Percentiles rank a stretch among this genome's conserved stretches.
Conservation (phyloP, 1,140 invertebrate genomes). For the Lordiphosa mommai region DNA sequence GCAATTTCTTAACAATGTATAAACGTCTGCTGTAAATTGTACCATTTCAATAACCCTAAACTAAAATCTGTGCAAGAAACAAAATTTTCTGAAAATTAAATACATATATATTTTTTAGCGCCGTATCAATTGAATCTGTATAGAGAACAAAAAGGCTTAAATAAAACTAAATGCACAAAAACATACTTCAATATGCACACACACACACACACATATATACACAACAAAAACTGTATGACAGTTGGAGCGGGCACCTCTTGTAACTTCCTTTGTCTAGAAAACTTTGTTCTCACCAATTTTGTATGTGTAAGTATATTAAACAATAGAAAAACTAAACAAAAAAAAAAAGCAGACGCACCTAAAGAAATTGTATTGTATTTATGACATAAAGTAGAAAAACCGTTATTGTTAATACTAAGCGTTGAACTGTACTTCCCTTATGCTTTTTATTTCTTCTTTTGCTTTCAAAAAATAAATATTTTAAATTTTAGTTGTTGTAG, state of each 20-base stretch:
- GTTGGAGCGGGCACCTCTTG: conserved; percentile 34
- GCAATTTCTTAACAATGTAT: conserved; percentile 28
- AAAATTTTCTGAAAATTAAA: conserved; percentile 28
- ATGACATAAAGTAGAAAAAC: background rate
- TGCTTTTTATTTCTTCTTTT: conserved; percentile 19
- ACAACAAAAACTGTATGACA: conserved; percentile 23
- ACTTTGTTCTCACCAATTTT: background rate
- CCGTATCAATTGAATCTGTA: conserved; percentile 58
- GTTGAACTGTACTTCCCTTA: conserved; percentile 26
- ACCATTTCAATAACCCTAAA: conserved; percentile 21
- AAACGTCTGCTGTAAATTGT: conserved; percentile 26
- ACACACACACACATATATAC: conserved; percentile 11
- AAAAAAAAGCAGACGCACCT: background rate
- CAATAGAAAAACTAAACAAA: background rate
- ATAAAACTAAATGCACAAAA: conserved; percentile 31
- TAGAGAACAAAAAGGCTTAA: conserved; percentile 39
- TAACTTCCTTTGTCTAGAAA: conserved; percentile 14
- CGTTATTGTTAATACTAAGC: conserved; percentile 8
- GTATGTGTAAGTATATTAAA: conserved; percentile 8
- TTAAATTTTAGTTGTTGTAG: conserved; percentile 16
- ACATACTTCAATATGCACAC: conserved; percentile 6
- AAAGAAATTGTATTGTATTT: conserved; percentile 46
- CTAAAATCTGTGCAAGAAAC: background rate
- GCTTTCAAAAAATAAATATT: conserved; percentile 32
- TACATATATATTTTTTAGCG: conserved; percentile 57